Percentiles rank a stretch among this genome's conserved stretches.
Conservation (phyloP, 2,797 vertebrate genomes). For the Acrossocheilus fasciatus region DNA sequence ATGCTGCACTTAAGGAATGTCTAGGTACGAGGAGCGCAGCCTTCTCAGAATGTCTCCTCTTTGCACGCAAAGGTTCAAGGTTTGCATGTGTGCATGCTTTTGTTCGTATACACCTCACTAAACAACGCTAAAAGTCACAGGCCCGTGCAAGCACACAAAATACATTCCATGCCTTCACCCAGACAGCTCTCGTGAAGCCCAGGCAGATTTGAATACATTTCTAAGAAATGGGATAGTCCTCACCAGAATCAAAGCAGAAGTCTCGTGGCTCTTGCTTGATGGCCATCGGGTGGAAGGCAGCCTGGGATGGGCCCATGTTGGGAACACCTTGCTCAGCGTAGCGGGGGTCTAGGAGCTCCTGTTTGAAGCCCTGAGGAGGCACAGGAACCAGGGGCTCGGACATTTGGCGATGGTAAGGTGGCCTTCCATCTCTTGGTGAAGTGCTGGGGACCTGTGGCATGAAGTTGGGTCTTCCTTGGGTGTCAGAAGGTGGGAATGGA, state of each 20-base stretch:
- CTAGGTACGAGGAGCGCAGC: neutral
- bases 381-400: slow-evolving; percentile 90
- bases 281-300: slow-evolving; percentile 88
- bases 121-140: slow-evolving; percentile 72
- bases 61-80: slow-evolving; percentile 51
- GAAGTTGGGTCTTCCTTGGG: slow-evolving; percentile 81
- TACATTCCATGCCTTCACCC: slow-evolving; percentile 68
- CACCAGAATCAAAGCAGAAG: slow-evolving; percentile 96
- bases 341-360: slow-evolving; percentile 90
- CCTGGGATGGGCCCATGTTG: slow-evolving; percentile 77
- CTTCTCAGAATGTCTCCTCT: slow-evolving; percentile 13
- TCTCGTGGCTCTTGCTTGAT: slow-evolving; percentile 97
- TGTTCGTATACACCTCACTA: slow-evolving; percentile 60
- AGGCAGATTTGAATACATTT: slow-evolving; percentile 11
- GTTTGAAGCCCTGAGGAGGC: slow-evolving; percentile 92
- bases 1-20: neutral
- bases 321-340: slow-evolving; percentile 87
- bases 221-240: slow-evolving; percentile 59
- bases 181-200: slow-evolving; percentile 34
- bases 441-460: slow-evolving; percentile 77
- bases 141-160: slow-evolving; percentile 64
- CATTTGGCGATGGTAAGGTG: slow-evolving; percentile 92
- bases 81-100: slow-evolving; percentile 26
- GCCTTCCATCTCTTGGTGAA: slow-evolving; percentile 83
- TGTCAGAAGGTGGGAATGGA: slow-evolving; percentile 80